A percentile compares a stretch with the other conserved stretches of the same genome.
These are phyloP conservation scores for Unio pictorum DNA, from an alignment of 2,888 invertebrate genomes.

Conservation along the genomic window DNA sequence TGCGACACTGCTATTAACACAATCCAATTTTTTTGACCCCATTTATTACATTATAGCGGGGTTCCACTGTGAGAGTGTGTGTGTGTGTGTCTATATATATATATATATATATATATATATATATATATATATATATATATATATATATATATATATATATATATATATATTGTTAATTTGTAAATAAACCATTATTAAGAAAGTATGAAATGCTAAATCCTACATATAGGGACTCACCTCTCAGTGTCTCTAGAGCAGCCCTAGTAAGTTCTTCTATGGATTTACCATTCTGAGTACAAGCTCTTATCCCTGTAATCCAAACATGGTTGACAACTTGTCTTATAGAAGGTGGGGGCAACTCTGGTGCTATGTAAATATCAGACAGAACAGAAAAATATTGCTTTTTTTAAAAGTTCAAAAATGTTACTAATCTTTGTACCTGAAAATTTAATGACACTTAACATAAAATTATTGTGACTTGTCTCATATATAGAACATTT, in stretches of 20 bases:
- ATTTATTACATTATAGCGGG: no score
- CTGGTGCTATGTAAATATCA: background rate
- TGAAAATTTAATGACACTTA: no score
- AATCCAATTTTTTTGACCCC: no score
- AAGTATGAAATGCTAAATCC: no score
- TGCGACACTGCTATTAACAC: no score
- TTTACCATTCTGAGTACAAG: conserved; percentile 7
- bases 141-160: background rate
- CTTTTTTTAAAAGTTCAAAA: no score
- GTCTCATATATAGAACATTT: no score
- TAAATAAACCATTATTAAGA: background rate
- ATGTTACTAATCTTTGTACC: no score
- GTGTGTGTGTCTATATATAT: no score
- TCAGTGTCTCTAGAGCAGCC: conserved; percentile 42
- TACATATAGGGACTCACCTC: conserved; percentile 15
- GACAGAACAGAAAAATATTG: no score
- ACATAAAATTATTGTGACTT: no score
- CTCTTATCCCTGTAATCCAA: conserved; percentile 46
- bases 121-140: conserved; percentile 1
- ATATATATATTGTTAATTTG: background rate
- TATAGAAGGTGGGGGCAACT: background rate
- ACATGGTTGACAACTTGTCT: conserved; percentile 19
- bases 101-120: background rate
- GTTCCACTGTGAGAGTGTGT: no score
- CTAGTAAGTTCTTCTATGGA: conserved; percentile 30